These are phyloP conservation scores for Procapra przewalskii DNA, from an alignment of 2,113 vertebrate genomes.

Conservation along the genomic window DNA sequence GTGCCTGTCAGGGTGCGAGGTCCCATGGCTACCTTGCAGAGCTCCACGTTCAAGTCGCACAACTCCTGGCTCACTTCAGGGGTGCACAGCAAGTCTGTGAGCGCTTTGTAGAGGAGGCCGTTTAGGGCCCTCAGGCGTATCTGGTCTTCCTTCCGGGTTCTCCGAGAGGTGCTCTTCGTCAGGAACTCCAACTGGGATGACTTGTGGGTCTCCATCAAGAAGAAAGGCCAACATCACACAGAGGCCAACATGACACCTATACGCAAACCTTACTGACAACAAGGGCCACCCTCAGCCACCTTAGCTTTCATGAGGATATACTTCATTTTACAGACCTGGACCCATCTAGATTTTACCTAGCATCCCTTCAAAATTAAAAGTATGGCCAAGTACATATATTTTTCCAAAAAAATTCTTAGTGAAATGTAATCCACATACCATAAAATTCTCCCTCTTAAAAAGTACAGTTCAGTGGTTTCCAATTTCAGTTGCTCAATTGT, in stretches of 20 bases:
- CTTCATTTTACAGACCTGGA: neutral
- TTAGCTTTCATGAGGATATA: neutral
- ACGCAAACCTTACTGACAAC: neutral
- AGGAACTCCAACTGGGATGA: slow-evolving; percentile 43
- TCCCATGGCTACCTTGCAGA: slow-evolving; percentile 81
- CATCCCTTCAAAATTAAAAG: neutral
- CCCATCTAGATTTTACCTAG: neutral
- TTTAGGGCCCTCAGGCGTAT: slow-evolving; percentile 79
- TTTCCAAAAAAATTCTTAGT: neutral
- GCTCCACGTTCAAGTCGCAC: slow-evolving; percentile 82
- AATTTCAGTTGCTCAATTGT: neutral
- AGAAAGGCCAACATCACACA: neutral
- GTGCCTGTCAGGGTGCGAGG: fast-evolving
- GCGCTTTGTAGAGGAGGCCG: slow-evolving; percentile 81
- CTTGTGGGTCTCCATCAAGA: slow-evolving; percentile 64
- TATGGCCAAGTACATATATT: neutral
- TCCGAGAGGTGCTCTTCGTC: slow-evolving; percentile 57
- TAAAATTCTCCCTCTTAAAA: neutral
- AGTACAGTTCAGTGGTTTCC: neutral
- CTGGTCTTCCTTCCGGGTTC: slow-evolving; percentile 77
- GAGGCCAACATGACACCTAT: neutral
- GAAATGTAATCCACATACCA: neutral
- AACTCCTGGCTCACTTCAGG: slow-evolving; percentile 83
- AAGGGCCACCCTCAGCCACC: neutral
- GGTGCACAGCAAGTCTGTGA: slow-evolving; percentile 80